These are phyloP conservation scores for Deroptyus accipitrinus DNA, from an alignment of 2,113 vertebrate genomes.

Conservation along the genomic window DNA sequence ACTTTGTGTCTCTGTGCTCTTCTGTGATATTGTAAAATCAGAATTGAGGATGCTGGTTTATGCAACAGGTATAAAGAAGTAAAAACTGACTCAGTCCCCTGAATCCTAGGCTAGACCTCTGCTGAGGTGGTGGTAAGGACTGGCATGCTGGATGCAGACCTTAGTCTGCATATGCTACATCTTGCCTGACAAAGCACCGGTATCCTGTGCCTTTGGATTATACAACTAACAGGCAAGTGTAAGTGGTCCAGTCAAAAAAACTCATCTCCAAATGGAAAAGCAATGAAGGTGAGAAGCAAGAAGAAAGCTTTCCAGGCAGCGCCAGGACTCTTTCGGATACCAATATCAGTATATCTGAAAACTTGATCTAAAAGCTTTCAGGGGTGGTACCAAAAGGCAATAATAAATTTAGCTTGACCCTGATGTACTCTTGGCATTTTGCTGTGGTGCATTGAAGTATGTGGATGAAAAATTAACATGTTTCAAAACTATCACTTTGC, in stretches of 20 bases:
- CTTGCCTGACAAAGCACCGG: background rate
- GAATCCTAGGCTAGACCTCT: background rate
- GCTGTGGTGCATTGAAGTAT: background rate
- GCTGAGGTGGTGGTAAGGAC: background rate
- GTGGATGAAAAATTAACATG: background rate
- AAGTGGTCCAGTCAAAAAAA: background rate
- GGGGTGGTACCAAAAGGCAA: background rate
- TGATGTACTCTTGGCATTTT: background rate
- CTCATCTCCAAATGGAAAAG: conserved; percentile 16
- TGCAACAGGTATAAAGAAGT: background rate
- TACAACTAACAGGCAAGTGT: background rate
- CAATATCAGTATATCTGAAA: background rate
- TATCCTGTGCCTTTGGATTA: fast-evolving
- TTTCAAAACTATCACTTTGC: background rate
- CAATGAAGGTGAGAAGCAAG: background rate
- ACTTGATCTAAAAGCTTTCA: conserved; percentile 15
- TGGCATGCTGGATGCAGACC: background rate
- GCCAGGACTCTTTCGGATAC: background rate
- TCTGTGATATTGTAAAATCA: background rate
- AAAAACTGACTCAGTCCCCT: background rate
- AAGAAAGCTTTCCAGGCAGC: background rate
- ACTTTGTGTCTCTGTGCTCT: background rate
- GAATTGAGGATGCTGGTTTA: fast-evolving
- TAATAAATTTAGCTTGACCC: conserved; percentile 4
- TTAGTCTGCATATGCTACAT: fast-evolving